Percentiles rank a stretch among this genome's conserved stretches.
These are phyloP conservation scores for Megalonaias nervosa DNA, from an alignment of 1,140 invertebrate genomes.

Conservation along the genomic window DNA sequence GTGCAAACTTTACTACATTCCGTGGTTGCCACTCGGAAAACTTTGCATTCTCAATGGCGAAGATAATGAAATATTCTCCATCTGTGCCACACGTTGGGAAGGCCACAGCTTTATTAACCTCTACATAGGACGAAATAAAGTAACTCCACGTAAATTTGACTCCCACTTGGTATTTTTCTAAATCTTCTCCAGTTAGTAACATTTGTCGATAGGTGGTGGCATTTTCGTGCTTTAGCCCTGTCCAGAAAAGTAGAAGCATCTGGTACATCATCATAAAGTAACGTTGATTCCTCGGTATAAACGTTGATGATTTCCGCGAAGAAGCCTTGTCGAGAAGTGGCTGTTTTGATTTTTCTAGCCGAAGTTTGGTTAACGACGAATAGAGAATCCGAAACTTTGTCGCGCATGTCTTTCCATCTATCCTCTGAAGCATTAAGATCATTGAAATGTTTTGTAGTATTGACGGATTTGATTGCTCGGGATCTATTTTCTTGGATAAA, in stretches of 20 bases:
- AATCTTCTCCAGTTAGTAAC: not conserved
- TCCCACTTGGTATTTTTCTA: slow-evolving; percentile 3
- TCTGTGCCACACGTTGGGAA: too few species aligned
- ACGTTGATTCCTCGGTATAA: slow-evolving; percentile 12
- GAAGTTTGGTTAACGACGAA: not conserved
- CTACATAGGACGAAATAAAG: not conserved
- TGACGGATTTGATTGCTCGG: not conserved
- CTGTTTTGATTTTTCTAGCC: not conserved
- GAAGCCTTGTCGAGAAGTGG: not conserved
- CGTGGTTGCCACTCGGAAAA: too few species aligned
- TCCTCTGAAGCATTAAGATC: not conserved
- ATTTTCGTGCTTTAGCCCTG: slow-evolving; percentile 1
- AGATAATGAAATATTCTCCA: too few species aligned
- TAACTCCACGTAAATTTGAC: slow-evolving; percentile 19
- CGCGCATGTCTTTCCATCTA: slow-evolving; percentile 7
- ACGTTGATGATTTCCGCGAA: not conserved
- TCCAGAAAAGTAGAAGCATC: slow-evolving; percentile 22
- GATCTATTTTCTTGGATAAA: slow-evolving; percentile 8
- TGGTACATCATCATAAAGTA: slow-evolving; percentile 17
- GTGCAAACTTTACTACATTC: too few species aligned
- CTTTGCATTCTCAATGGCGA: too few species aligned
- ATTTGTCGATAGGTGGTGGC: slow-evolving; percentile 18
- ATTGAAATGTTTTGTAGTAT: slow-evolving; percentile 8
- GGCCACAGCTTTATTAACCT: too few species aligned
- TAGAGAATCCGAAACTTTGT: slow-evolving; percentile 15